A percentile compares a stretch with the other conserved stretches of the same genome.
phyloP scores from a whole-genome alignment of 2,113 vertebrate genomes.

The Paralichthys olivaceus region DNA sequence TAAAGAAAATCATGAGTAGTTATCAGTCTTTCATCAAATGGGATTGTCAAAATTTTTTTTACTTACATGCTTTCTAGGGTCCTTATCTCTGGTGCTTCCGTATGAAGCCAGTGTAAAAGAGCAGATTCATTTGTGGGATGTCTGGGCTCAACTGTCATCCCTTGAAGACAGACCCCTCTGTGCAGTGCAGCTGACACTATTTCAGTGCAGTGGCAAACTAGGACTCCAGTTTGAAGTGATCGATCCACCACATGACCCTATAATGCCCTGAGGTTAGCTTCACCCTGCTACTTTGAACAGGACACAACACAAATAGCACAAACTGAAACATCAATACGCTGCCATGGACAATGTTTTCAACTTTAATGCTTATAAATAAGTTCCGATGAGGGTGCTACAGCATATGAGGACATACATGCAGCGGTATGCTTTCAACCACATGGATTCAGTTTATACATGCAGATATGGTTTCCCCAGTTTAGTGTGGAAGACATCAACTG shows the following conservation, averaged over 20 bases:
- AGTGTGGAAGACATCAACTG: too few species aligned
- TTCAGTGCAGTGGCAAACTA: constrained; percentile 57
- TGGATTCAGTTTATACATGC: neutral
- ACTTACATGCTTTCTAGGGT: constrained; percentile 56
- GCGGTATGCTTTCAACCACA: too few species aligned
- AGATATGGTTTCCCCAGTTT: neutral
- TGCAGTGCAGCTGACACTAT: constrained; percentile 50
- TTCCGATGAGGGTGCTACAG: too few species aligned
- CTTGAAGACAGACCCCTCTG: constrained; percentile 26
- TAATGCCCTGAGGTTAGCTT: constrained; percentile 79
- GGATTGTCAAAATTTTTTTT: neutral
- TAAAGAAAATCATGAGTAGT: neutral
- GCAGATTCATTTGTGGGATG: constrained; percentile 8
- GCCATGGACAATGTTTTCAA: constrained; percentile 25
- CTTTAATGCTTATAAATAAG: neutral
- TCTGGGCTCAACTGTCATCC: constrained; percentile 17
- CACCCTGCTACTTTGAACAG: constrained; percentile 80
- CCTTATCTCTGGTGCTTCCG: constrained; percentile 14
- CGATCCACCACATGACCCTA: constrained; percentile 80
- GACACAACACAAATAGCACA: constrained; percentile 63
- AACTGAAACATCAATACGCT: constrained; percentile 61
- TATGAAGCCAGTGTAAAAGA: constrained; percentile 2
- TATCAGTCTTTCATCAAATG: neutral
- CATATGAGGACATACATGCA: too few species aligned
- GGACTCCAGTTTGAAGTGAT: constrained; percentile 75